Percentiles rank a stretch among this genome's conserved stretches.
These are phyloP conservation scores for Prorops nasuta DNA, from an alignment of 1,140 invertebrate species.

Conservation along the genomic window DNA sequence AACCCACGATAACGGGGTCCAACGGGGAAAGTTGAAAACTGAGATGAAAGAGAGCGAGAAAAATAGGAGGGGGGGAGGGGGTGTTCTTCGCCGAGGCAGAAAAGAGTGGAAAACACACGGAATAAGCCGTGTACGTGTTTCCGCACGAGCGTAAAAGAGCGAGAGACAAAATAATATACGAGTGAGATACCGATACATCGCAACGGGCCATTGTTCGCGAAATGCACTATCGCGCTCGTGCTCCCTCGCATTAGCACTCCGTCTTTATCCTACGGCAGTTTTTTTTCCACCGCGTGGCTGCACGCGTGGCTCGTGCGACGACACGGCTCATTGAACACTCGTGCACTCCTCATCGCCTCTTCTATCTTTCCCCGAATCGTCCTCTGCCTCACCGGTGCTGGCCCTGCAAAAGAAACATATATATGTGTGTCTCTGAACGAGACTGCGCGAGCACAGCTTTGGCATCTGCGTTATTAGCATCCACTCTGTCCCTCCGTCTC, in stretches of 20 bases:
- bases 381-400: conserved; percentile 22
- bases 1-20: conserved; percentile 17
- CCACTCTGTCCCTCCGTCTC: conserved; percentile 29
- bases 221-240: conserved; percentile 15
- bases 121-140: too few relatives aligned
- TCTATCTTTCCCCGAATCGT: not conserved
- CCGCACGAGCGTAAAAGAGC: too few relatives aligned
- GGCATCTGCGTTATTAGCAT: conserved; percentile 46
- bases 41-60: not conserved
- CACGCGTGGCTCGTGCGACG: conserved; percentile 29
- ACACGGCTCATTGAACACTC: conserved; percentile 37
- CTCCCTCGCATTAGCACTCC: not conserved
- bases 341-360: not conserved
- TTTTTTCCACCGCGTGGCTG: not conserved
- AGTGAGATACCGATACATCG: conserved; percentile 17
- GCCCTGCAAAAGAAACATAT: conserved; percentile 40
- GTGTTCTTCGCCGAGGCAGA: too few relatives aligned
- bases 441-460: conserved; percentile 30
- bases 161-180: too few relatives aligned
- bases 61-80: too few relatives aligned
- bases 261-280: not conserved
- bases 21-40: not conserved
- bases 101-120: too few relatives aligned
- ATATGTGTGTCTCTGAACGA: conserved; percentile 38
- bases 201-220: conserved; percentile 31